Evolutionary conservation across 2,797 vertebrate genomes (phyloP), one percentile per base, ranked within the genome.

Genomic region (Enteromius treurensis): DNA sequence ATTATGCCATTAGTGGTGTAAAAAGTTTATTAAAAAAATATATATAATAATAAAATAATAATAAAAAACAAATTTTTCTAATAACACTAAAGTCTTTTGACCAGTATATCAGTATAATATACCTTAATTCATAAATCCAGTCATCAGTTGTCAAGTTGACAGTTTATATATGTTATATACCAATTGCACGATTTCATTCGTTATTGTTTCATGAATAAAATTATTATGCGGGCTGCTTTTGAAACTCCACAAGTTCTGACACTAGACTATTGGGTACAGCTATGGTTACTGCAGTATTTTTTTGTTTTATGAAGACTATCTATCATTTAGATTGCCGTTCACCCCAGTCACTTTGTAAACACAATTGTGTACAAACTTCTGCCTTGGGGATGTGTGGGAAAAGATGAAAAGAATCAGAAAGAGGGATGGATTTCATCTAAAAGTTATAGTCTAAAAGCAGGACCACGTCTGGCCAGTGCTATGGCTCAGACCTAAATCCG

Each of bases 291-390:
- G 58, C 70, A 13, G 32, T 40, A 53, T 82, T 40, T 34, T 76
- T 73, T 10, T 29, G 6, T 32, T 34, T 0, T 75, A 82, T 82
- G 58, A 82, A 67, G 69, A 77, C 76, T 34, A 70, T 64, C 49
- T 85, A 82, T 77, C 53, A 79, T 86, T 79, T 37, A 70, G 17
- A 74, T 70, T 82, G 75, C 47, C 14, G 29, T 78, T 79, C 32
- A 3, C 65, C 65, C 32, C 8, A 70, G 55, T 58, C 68, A 37
- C 68, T 74, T 81, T 79, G 23, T 53, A 60, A 67, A 86, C 68
- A 62, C 70, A 86, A 80, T 86, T 85, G 81, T 86, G 83, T 73
- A 87, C 89, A 88, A 85, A 85, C 82, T 82, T 83, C 79, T 17
- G 87, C 89, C 87, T 68, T 34, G 32, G 71, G 80, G 60, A 29